Evolutionary conservation across 2,888 invertebrate species (phyloP).

Genomic region (Platerodrilus igneus): DNA sequence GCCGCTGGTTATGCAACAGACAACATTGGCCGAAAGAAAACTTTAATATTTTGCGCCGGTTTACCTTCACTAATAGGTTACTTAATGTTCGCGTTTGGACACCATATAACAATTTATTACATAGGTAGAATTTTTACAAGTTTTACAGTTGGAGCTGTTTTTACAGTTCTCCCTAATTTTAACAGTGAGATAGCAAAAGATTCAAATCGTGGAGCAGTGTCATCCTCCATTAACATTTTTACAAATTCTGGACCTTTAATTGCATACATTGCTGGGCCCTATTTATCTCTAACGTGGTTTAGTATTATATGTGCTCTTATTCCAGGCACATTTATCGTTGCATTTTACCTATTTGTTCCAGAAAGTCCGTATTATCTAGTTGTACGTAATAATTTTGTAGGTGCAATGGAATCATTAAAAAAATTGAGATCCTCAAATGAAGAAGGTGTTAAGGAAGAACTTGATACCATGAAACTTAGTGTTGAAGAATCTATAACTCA

Average conservation of each 20-base stretch:
- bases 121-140: slow-evolving; percentile 53
- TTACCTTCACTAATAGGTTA: slow-evolving; percentile 51
- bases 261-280: slow-evolving; percentile 28
- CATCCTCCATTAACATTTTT: slow-evolving; percentile 72
- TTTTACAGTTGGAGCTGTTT: slow-evolving; percentile 62
- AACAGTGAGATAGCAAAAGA: slow-evolving; percentile 76
- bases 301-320: slow-evolving; percentile 58
- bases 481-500: slow-evolving; percentile 35
- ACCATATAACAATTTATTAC: slow-evolving; percentile 35
- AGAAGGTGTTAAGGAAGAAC: slow-evolving; percentile 51
- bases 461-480: slow-evolving; percentile 3
- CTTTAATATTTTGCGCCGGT: slow-evolving; percentile 52
- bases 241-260: slow-evolving; percentile 63
- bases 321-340: slow-evolving; percentile 50
- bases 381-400: slow-evolving; percentile 53
- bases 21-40: slow-evolving; percentile 62
- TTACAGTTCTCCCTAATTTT: slow-evolving; percentile 72
- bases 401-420: slow-evolving; percentile 61
- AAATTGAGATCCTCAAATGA: slow-evolving; percentile 60
- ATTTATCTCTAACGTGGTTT: slow-evolving; percentile 27
- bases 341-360: slow-evolving; percentile 66
- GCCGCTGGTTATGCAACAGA: slow-evolving; percentile 62
- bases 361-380: slow-evolving; percentile 74
- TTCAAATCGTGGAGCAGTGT: slow-evolving; percentile 69
- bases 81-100: slow-evolving; percentile 38